Conservation (phyloP, 2,888 invertebrate species). For the Troides oblongomaculatus region DNA sequence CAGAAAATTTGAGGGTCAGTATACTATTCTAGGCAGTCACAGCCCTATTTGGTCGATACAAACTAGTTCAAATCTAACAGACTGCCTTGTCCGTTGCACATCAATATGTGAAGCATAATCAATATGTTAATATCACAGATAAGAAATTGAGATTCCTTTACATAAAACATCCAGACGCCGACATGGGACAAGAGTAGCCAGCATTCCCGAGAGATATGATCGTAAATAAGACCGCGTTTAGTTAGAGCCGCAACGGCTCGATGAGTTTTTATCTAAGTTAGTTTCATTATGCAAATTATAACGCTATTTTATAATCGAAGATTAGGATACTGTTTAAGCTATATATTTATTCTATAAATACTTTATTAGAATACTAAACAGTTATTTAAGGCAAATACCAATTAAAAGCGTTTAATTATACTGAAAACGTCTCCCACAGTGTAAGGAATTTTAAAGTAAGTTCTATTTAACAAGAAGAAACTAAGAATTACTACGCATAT, state of each 20-base stretch:
- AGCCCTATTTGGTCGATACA: constrained; percentile 29
- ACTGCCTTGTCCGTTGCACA: constrained; percentile 57
- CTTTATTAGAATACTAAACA: constrained; percentile 13
- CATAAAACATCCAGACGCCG: constrained; percentile 63
- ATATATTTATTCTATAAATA: constrained; percentile 33
- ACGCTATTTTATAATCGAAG: constrained; percentile 37
- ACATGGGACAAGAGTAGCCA: constrained; percentile 62
- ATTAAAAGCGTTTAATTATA: neutral
- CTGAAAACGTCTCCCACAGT: neutral
- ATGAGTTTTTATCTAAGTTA: constrained; percentile 54
- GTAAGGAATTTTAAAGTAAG: neutral
- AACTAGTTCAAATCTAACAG: constrained; percentile 30
- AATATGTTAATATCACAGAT: constrained; percentile 76
- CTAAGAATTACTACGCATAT: neutral
- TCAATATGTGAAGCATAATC: constrained; percentile 72
- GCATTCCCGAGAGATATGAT: constrained; percentile 65
- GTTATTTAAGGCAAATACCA: neutral
- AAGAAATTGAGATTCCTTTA: constrained; percentile 67
- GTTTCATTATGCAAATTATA: constrained; percentile 51
- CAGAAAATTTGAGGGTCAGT: neutral
- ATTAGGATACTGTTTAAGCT: constrained; percentile 31
- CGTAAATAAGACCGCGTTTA: constrained; percentile 58
- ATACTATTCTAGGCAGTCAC: constrained; percentile 35
- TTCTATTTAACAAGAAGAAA: neutral
- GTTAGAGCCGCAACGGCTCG: constrained; percentile 49